These are phyloP conservation scores for Papilio gigon DNA, from an alignment of 2,888 invertebrate species.

Conservation along the genomic window DNA sequence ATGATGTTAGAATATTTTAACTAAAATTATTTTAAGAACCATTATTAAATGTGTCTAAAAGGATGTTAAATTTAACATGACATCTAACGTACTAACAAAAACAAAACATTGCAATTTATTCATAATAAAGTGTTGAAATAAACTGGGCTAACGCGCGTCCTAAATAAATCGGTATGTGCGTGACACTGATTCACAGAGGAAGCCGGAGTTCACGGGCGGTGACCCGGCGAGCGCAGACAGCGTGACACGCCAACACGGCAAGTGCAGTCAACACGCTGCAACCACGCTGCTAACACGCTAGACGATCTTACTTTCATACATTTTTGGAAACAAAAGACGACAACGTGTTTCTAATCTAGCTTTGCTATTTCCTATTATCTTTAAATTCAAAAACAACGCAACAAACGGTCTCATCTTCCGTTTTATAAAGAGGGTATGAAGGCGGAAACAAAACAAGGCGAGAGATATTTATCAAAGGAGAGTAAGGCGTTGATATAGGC, in stretches of 20 bases:
- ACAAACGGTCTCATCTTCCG: not conserved
- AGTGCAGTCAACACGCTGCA: conserved; percentile 34
- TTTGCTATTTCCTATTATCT: not conserved
- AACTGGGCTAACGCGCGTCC: conserved; percentile 53
- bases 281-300: not conserved
- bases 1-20: too few relatives aligned
- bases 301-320: not conserved
- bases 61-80: too few relatives aligned
- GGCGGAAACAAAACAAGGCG: too few relatives aligned
- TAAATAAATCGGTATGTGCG: conserved; percentile 55
- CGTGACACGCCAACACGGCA: conserved; percentile 52
- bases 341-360: not conserved
- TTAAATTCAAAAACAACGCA: not conserved
- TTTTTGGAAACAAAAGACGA: not conserved
- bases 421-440: not conserved
- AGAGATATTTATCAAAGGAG: too few relatives aligned
- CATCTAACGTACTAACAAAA: not conserved
- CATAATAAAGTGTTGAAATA: conserved; percentile 5
- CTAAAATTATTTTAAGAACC: too few relatives aligned
- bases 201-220: conserved; percentile 78
- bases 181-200: conserved; percentile 59
- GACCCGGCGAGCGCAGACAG: conserved; percentile 67
- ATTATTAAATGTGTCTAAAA: too few relatives aligned
- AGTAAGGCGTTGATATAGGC: too few relatives aligned
- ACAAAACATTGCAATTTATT: conserved; percentile 9